Conservation (phyloP, 2,113 vertebrate genomes). For the Thryonomys swinderianus region DNA sequence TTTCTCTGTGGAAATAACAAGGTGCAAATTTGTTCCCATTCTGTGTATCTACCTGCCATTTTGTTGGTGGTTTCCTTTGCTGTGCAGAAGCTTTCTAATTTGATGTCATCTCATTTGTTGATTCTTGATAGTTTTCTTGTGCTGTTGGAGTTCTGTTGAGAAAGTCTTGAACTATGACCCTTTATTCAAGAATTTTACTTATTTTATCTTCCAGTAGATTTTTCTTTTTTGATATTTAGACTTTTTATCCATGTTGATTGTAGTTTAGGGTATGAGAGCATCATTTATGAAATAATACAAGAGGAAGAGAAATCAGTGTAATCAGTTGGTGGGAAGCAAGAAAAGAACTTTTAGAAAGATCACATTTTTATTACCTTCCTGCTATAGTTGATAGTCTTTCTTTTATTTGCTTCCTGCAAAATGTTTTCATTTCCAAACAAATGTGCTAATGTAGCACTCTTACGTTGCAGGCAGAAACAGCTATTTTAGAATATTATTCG, state of each 20-base stretch:
- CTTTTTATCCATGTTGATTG: neutral
- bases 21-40: neutral
- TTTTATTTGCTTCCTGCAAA: neutral
- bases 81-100: neutral
- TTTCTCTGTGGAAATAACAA: neutral
- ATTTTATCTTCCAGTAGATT: neutral
- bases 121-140: neutral
- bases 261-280: neutral
- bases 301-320: neutral
- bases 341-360: fast-evolving
- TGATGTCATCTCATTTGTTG: neutral
- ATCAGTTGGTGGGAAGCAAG: neutral
- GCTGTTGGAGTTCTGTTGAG: neutral
- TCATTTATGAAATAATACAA: neutral
- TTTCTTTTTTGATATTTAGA: neutral
- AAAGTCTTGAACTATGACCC: neutral
- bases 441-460: neutral
- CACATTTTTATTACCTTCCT: neutral
- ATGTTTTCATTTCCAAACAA: neutral
- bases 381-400: neutral
- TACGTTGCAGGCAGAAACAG: neutral
- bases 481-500: neutral
- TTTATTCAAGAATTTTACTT: neutral
- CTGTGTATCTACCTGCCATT: no score
- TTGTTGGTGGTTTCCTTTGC: neutral